phyloP scores from a whole-genome alignment of 2,888 invertebrate species.

The Nematopogon swammerdamellus region DNA sequence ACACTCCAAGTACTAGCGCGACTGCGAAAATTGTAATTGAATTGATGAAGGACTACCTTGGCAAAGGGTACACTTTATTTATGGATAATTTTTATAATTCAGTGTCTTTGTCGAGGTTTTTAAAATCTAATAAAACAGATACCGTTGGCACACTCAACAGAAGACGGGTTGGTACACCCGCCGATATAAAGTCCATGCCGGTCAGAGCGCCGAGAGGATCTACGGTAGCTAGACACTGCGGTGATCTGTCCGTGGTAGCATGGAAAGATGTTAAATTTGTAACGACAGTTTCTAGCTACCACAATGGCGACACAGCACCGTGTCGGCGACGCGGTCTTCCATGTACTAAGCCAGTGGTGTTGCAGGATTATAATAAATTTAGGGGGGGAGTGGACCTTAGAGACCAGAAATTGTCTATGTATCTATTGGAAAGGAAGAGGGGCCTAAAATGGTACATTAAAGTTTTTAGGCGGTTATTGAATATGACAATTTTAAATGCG shows the following conservation, averaged over 20 bases:
- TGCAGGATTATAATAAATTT: slow-evolving; percentile 4
- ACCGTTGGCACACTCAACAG: slow-evolving; percentile 7
- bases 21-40: slow-evolving; percentile 12
- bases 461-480: slow-evolving; percentile 5
- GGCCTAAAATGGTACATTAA: slow-evolving; percentile 6
- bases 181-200: no score
- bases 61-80: slow-evolving; percentile 11
- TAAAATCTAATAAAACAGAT: slow-evolving; percentile 9
- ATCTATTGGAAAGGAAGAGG: slow-evolving; percentile 6
- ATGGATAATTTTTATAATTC: slow-evolving; percentile 13
- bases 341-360: background rate
- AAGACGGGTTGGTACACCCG: background rate
- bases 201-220: no score
- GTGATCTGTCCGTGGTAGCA: slow-evolving; percentile 1
- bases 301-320: background rate
- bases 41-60: slow-evolving; percentile 7
- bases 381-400: slow-evolving; percentile 3
- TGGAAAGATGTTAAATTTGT: slow-evolving; percentile 4
- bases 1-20: slow-evolving; percentile 4
- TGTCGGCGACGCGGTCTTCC: slow-evolving; percentile 1
- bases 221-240: slow-evolving; percentile 3
- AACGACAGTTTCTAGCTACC: slow-evolving; percentile 3
- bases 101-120: slow-evolving; percentile 8
- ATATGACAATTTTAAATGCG: slow-evolving; percentile 5
- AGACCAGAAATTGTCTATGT: slow-evolving; percentile 4